Evolutionary conservation across 2,797 vertebrate species (phyloP).

Genomic region (Sciurus vulgaris): DNA sequence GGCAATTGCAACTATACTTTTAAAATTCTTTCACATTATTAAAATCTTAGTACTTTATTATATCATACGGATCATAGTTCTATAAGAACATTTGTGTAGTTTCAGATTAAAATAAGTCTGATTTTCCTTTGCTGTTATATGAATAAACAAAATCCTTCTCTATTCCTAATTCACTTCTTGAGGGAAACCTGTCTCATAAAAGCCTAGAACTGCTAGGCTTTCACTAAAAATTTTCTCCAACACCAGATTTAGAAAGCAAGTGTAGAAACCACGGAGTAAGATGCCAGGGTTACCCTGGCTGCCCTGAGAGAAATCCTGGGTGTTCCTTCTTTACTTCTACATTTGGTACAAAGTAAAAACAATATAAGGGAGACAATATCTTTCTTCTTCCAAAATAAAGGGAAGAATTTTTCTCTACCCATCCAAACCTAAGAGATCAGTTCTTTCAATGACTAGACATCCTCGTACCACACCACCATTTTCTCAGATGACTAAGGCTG

Average conservation of each 20-base stretch:
- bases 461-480: background rate
- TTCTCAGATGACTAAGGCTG: background rate
- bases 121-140: background rate
- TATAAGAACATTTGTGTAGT: background rate
- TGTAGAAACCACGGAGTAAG: background rate
- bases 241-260: background rate
- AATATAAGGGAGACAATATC: background rate
- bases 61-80: background rate
- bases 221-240: background rate
- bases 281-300: background rate
- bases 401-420: background rate
- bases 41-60: constrained; percentile 19
- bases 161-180: constrained; percentile 8
- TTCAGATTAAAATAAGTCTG: constrained; percentile 51
- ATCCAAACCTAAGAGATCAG: background rate
- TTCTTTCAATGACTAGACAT: background rate
- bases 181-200: background rate
- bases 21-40: constrained; percentile 18
- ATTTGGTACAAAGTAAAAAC: background rate
- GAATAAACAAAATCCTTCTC: constrained; percentile 12
- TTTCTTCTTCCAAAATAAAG: background rate
- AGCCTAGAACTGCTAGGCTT: background rate
- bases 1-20: background rate
- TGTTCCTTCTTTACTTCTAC: background rate
- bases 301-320: background rate